These are phyloP conservation scores for Labeo calbasu DNA, from an alignment of 2,797 vertebrate species.

Conservation along the genomic window DNA sequence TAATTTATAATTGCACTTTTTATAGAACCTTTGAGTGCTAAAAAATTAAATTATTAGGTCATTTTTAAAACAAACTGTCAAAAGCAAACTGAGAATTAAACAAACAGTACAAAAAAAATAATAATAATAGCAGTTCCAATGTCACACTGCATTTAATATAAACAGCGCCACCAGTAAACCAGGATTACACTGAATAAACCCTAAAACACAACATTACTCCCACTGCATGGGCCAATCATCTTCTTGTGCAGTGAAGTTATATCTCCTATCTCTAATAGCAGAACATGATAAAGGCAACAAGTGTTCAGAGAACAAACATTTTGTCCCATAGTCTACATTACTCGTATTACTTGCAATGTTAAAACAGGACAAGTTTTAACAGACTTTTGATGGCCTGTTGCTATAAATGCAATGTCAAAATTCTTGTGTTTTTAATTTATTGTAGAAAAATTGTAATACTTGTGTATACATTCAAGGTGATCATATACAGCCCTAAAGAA, in stretches of 20 bases:
- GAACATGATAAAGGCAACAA: not conserved
- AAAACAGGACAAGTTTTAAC: not conserved
- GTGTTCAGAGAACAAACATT: not conserved
- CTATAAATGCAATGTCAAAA: not conserved
- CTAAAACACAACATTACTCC: not conserved
- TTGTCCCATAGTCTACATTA: not conserved
- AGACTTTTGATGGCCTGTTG: not conserved
- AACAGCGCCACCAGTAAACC: not conserved
- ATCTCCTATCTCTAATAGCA: not conserved
- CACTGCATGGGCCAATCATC: not conserved
- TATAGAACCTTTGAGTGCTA: not conserved
- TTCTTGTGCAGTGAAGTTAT: not conserved
- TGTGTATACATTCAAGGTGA: not conserved
- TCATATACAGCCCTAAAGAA: not conserved
- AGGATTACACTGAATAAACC: not conserved
- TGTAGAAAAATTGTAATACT: not conserved
- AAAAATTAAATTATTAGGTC: not conserved
- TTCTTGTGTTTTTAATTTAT: not conserved
- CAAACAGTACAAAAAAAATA: rapidly evolving
- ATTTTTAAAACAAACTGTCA: not conserved
- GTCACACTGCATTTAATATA: not conserved
- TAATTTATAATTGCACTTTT: not conserved
- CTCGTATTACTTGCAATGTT: too few relatives aligned
- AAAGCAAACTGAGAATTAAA: not conserved
- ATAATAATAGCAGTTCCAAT: not conserved